Evolutionary conservation across 2,797 vertebrate genomes (phyloP).

Genomic region (Halcyon badia): DNA sequence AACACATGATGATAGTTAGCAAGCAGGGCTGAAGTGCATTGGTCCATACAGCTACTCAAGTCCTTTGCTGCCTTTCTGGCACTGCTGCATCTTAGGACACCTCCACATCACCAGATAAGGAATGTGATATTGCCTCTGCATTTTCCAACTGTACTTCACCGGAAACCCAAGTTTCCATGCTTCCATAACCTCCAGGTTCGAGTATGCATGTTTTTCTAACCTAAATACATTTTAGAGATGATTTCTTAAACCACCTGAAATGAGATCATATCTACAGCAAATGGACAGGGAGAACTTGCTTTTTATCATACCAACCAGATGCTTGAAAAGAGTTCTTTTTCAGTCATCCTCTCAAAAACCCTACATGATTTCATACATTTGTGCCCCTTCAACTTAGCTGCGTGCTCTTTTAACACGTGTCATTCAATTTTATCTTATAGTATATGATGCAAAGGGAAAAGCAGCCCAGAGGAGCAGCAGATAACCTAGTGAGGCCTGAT

Average conservation of each 20-base stretch:
- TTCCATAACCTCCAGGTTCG: slow-evolving; percentile 3
- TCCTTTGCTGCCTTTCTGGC: background rate
- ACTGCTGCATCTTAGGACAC: background rate
- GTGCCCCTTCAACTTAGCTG: slow-evolving; percentile 55
- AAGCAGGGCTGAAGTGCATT: background rate
- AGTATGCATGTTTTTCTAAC: slow-evolving; percentile 32
- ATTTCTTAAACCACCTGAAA: slow-evolving; percentile 62
- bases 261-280: slow-evolving; percentile 57
- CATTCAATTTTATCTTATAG: slow-evolving; percentile 49
- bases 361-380: slow-evolving; percentile 55
- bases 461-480: slow-evolving; percentile 9
- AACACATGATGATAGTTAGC: background rate
- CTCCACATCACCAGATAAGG: background rate
- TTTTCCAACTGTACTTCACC: background rate
- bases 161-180: background rate
- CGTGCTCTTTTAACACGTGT: slow-evolving; percentile 48
- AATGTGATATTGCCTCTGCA: background rate
- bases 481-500: slow-evolving; percentile 35
- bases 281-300: slow-evolving; percentile 11
- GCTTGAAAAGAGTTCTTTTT: slow-evolving; percentile 58
- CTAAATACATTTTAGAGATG: slow-evolving; percentile 44
- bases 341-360: slow-evolving; percentile 57
- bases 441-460: slow-evolving; percentile 51
- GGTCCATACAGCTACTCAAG: background rate
- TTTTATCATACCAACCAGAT: slow-evolving; percentile 44